These are phyloP conservation scores for Capromys pilorides DNA, from an alignment of 2,797 vertebrate species.

Conservation along the genomic window DNA sequence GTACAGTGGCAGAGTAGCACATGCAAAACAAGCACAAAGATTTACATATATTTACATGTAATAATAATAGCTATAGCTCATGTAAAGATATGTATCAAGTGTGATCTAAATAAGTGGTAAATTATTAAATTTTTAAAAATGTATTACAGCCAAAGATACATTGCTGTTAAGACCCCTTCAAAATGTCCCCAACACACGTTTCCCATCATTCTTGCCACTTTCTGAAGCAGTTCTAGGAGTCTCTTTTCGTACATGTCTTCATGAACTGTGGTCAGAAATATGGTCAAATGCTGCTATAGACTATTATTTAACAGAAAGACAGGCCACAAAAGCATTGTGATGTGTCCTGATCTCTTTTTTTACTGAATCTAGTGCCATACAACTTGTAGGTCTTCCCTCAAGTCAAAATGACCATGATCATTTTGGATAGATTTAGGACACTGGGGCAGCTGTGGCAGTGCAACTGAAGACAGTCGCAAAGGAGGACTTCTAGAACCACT, in stretches of 20 bases:
- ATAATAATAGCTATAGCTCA: background rate
- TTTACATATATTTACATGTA: background rate
- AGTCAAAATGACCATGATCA: background rate
- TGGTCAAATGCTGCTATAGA: background rate
- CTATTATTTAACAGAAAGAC: background rate
- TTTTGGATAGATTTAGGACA: background rate
- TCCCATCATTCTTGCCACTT: background rate
- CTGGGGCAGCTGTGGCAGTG: background rate
- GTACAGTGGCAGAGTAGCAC: background rate
- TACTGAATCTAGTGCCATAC: background rate
- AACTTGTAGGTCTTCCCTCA: background rate
- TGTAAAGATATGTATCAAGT: background rate
- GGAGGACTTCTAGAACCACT: background rate
- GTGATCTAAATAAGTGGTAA: background rate
- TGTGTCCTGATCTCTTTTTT: background rate
- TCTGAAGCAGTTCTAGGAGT: background rate
- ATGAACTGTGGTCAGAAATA: background rate
- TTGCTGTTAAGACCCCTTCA: background rate
- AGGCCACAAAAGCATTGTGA: background rate
- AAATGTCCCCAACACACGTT: background rate
- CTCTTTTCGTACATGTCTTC: background rate
- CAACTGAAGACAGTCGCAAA: background rate
- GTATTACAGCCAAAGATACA: background rate
- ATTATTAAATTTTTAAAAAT: background rate
- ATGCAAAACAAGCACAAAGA: background rate